Conservation (phyloP, 2,888 invertebrate genomes). For the Coronaproctus castanopsis region DNA sequence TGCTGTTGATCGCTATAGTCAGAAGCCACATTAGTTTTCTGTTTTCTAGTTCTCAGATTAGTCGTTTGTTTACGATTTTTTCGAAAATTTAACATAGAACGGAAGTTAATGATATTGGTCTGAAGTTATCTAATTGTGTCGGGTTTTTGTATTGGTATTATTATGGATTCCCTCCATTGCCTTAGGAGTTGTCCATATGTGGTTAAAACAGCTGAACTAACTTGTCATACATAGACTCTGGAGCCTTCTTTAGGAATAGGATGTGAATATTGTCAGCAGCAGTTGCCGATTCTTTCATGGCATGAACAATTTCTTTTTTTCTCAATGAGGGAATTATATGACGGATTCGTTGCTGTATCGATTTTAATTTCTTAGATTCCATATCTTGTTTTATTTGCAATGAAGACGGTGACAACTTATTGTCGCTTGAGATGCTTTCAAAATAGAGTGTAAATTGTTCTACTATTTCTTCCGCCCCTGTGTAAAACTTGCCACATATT, state of each 20-base stretch:
- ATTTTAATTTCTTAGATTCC: neutral
- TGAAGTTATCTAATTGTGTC: neutral
- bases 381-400: neutral
- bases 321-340: neutral
- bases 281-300: neutral
- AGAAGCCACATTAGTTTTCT: neutral
- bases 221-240: neutral
- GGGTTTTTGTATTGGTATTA: neutral
- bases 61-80: neutral
- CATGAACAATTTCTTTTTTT: neutral
- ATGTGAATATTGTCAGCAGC: neutral
- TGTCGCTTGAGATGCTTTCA: neutral
- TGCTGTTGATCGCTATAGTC: neutral
- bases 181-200: neutral
- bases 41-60: neutral
- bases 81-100: neutral
- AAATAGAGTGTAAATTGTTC: neutral
- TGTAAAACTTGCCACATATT: neutral
- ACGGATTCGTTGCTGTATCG: neutral
- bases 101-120: neutral
- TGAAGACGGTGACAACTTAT: neutral
- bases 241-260: neutral
- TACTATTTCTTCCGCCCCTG: neutral
- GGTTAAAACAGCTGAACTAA: neutral
- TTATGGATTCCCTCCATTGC: neutral